phyloP scores from a whole-genome alignment of 2,888 invertebrate genomes.

The Tetranychus truncatus region DNA sequence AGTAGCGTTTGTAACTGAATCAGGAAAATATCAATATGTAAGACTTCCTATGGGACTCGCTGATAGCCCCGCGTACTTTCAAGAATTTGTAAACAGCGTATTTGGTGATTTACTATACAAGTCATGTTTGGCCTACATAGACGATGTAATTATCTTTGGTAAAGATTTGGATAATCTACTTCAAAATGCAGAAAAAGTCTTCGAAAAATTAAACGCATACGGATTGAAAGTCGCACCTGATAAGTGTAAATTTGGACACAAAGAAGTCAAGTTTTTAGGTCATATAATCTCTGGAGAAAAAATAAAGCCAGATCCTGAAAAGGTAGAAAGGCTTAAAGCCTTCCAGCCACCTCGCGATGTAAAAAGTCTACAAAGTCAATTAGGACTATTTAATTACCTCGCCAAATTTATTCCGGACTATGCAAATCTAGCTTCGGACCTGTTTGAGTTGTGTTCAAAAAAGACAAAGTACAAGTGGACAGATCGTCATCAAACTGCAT shows the following conservation, averaged over 20 bases:
- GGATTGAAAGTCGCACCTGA: neutral
- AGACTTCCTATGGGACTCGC: conserved; percentile 27
- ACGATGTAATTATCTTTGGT: conserved; percentile 24
- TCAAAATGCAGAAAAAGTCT: conserved; percentile 17
- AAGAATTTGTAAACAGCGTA: conserved; percentile 24
- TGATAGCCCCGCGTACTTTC: conserved; percentile 27
- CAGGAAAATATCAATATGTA: conserved; percentile 26
- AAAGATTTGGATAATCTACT: conserved; percentile 22
- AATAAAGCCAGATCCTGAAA: neutral
- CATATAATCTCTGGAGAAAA: neutral
- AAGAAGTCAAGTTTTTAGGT: neutral
- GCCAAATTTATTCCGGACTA: neutral
- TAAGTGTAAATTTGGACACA: neutral
- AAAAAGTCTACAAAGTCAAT: neutral
- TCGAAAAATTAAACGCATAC: neutral
- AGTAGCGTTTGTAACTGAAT: conserved; percentile 25
- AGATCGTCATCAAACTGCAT: neutral
- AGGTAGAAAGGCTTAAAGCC: neutral
- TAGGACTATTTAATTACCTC: neutral
- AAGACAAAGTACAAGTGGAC: neutral
- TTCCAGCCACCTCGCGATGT: neutral
- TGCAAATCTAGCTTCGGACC: neutral
- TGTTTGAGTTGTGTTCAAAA: neutral
- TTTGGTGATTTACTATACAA: conserved; percentile 23
- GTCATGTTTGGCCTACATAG: conserved; percentile 24